Conservation (phyloP, 2,797 vertebrate species). For the Gymnothorax reevesii region DNA sequence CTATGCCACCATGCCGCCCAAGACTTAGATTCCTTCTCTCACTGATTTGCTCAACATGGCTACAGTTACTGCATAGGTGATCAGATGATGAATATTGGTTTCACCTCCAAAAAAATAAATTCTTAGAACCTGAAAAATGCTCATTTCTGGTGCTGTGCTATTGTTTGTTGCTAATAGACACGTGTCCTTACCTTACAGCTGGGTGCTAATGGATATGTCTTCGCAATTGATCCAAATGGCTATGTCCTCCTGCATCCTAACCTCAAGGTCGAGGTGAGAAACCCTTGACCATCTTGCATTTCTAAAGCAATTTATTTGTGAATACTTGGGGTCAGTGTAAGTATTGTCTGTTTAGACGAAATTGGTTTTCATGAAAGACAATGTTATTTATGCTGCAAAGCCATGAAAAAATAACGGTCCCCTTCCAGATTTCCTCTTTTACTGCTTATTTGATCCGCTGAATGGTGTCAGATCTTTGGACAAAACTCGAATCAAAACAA, state of each 20-base stretch:
- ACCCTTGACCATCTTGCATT: background rate
- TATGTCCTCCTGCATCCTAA: slow-evolving; percentile 95
- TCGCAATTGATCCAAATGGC: slow-evolving; percentile 93
- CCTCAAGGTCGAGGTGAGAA: slow-evolving; percentile 87
- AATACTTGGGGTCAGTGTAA: background rate
- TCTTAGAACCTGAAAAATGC: background rate
- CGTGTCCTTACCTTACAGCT: slow-evolving; percentile 56
- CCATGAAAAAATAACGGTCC: background rate
- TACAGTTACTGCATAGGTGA: background rate
- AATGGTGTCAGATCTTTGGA: no score
- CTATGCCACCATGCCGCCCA: no score
- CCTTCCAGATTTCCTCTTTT: no score
- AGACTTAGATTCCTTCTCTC: background rate
- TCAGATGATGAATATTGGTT: background rate
- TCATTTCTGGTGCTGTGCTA: background rate
- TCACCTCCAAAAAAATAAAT: background rate
- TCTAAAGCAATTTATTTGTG: background rate
- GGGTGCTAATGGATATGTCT: slow-evolving; percentile 94
- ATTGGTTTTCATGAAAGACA: background rate
- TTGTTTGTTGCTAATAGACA: background rate
- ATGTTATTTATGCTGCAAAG: background rate
- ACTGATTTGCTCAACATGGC: background rate
- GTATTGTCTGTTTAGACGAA: background rate
- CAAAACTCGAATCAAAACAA: no score
- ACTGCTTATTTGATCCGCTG: no score